These are phyloP conservation scores for Cerastis leucographa DNA, from an alignment of 2,888 invertebrate genomes.

Conservation along the genomic window DNA sequence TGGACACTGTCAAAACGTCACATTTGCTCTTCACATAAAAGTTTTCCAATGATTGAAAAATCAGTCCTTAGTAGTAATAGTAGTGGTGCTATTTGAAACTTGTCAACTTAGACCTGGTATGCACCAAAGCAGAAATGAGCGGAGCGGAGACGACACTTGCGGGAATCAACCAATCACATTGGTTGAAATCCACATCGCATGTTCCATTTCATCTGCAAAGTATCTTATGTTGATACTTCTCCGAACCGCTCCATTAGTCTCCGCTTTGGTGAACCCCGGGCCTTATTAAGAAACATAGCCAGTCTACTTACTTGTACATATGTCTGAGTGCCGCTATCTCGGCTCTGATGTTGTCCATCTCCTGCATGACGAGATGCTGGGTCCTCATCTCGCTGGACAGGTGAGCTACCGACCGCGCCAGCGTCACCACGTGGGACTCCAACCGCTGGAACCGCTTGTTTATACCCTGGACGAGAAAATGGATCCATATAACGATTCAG, in stretches of 20 bases:
- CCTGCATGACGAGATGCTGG: constrained; percentile 96
- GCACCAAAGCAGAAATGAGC: background rate
- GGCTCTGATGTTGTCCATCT: constrained; percentile 96
- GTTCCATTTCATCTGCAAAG: background rate
- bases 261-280: background rate
- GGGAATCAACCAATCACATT: background rate
- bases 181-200: background rate
- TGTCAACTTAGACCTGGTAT: background rate
- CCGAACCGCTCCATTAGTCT: background rate
- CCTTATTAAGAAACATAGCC: background rate
- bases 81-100: background rate
- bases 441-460: constrained; percentile 96
- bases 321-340: constrained; percentile 95
- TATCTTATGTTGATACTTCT: background rate
- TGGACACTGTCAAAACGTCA: no score
- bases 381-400: constrained; percentile 97
- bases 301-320: constrained; percentile 87
- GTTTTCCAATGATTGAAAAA: no score
- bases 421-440: constrained; percentile 97
- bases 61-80: no score
- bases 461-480: constrained; percentile 91
- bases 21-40: no score
- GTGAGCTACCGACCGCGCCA: constrained; percentile 97
- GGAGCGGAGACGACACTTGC: background rate
- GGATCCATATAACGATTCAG: background rate